A percentile compares a stretch with the other conserved stretches of the same genome.
Conservation (phyloP, 2,113 vertebrate genomes). For the Phoxinus phoxinus region DNA sequence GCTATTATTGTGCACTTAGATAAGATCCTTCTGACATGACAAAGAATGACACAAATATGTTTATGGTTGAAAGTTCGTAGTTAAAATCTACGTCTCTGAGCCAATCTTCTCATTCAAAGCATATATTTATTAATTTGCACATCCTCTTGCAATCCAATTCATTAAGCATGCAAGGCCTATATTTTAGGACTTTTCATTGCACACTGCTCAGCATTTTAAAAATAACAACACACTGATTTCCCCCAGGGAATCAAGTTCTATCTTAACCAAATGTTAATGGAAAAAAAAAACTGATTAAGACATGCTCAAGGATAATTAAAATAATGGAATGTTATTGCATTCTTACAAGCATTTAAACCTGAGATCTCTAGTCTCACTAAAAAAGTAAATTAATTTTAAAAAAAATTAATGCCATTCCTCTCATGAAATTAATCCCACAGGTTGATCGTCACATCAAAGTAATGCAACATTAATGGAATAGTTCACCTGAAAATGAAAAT, state of each 20-base stretch:
- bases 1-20: too few species aligned
- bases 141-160: neutral
- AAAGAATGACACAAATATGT: neutral
- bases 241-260: neutral
- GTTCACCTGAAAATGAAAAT: neutral
- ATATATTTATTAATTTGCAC: neutral
- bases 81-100: too few species aligned
- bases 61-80: neutral
- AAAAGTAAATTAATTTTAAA: neutral
- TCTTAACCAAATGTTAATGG: neutral
- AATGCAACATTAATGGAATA: neutral
- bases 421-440: neutral
- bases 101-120: too few species aligned
- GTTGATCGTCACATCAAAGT: neutral
- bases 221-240: neutral
- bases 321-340: neutral
- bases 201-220: neutral
- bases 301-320: constrained; percentile 4
- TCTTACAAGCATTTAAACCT: neutral
- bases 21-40: too few species aligned
- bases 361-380: neutral
- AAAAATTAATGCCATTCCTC: neutral
- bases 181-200: neutral
- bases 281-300: neutral
- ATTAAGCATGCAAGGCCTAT: neutral